Conservation (phyloP, 2,113 vertebrate genomes). For the Campylomormyrus tamandua region DNA sequence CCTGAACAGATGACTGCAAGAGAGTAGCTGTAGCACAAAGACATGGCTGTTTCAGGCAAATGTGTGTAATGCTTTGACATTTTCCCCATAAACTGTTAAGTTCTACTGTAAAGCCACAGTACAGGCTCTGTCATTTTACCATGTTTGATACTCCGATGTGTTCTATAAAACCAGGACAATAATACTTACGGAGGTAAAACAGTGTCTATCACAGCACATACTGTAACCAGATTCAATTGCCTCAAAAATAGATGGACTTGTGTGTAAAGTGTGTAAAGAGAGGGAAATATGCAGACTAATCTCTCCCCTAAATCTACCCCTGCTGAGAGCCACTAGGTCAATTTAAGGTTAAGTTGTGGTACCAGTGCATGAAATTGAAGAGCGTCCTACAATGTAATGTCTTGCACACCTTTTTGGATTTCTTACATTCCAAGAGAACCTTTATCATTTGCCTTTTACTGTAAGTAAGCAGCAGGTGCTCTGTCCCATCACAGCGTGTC, state of each 20-base stretch:
- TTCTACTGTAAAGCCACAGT: background rate
- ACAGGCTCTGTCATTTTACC: background rate
- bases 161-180: conserved; percentile 9
- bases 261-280: background rate
- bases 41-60: background rate
- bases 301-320: background rate
- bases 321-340: background rate
- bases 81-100: background rate
- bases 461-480: background rate
- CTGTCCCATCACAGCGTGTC: too few species aligned
- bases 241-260: background rate
- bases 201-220: background rate
- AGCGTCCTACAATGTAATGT: background rate
- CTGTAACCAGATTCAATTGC: background rate
- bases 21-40: conserved; percentile 1
- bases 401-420: background rate
- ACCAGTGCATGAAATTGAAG: background rate
- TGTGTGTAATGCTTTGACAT: conserved; percentile 4
- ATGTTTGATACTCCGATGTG: conserved; percentile 5
- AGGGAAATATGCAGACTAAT: background rate
- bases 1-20: background rate
- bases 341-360: background rate
- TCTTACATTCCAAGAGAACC: background rate
- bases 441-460: background rate
- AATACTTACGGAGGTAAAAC: background rate